Percentiles rank a stretch among this genome's conserved stretches.
phyloP scores from a whole-genome alignment of 1,140 invertebrate species.

The Antheraea mylitta region DNA sequence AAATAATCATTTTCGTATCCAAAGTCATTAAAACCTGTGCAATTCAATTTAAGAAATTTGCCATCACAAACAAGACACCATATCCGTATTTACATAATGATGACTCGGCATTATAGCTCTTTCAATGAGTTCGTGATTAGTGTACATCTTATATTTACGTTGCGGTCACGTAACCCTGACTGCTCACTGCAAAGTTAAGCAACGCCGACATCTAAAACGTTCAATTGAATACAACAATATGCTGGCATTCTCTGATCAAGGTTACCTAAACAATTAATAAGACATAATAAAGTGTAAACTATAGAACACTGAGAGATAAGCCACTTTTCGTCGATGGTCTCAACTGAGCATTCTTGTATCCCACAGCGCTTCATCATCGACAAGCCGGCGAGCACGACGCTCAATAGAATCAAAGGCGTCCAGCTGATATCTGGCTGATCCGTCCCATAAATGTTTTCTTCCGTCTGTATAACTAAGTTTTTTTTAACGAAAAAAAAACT shows the following conservation, averaged over 20 bases:
- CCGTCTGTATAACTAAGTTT: no score
- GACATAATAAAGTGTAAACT: no score
- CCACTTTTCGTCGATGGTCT: no score
- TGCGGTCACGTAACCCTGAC: slow-evolving; percentile 2
- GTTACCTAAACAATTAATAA: background rate
- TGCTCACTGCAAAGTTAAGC: background rate
- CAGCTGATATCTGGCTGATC: no score
- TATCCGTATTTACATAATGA: background rate
- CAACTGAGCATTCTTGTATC: no score
- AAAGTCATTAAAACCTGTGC: background rate
- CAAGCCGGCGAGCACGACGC: no score
- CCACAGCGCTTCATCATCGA: no score
- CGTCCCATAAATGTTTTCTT: no score
- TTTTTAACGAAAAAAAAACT: no score
- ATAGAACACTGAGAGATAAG: no score
- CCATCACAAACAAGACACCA: background rate
- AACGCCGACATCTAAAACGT: background rate
- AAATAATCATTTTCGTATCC: no score
- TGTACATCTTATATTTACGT: background rate
- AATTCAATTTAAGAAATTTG: background rate
- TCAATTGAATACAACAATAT: background rate
- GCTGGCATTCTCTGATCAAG: background rate
- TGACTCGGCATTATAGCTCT: background rate
- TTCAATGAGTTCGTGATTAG: background rate
- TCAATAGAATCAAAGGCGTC: no score